phyloP scores from a whole-genome alignment of 2,797 vertebrate genomes.

The Enteromius argenteus region DNA sequence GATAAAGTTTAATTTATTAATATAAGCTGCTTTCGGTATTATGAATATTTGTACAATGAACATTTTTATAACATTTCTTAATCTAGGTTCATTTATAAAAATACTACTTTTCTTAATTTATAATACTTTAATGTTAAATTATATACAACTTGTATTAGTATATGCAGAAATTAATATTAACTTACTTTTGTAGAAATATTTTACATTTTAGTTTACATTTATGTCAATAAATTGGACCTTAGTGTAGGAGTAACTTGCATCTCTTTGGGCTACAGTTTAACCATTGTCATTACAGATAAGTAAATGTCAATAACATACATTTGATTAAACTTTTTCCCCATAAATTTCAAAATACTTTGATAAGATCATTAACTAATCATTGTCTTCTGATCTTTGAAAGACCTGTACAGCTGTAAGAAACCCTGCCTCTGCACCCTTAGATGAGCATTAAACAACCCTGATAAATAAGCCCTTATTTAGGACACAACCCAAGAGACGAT shows the following conservation, averaged over 20 bases:
- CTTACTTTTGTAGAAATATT: background rate
- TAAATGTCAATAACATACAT: background rate
- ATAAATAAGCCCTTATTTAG: conserved; percentile 19
- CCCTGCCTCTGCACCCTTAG: background rate
- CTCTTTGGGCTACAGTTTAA: background rate
- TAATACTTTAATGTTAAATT: background rate
- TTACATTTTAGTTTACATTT: background rate
- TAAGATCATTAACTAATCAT: background rate
- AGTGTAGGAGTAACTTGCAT: background rate
- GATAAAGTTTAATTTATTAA: background rate
- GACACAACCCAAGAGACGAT: conserved; percentile 15
- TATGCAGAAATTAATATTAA: background rate
- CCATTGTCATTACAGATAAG: background rate
- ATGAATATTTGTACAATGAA: background rate
- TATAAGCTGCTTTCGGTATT: background rate
- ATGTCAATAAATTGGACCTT: background rate
- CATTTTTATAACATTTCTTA: background rate
- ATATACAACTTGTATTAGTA: background rate
- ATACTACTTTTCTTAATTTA: background rate
- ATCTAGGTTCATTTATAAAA: background rate
- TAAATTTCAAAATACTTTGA: background rate
- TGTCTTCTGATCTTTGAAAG: background rate
- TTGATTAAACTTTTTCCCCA: background rate
- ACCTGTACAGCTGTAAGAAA: background rate
- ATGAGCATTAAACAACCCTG: conserved; percentile 16